These are phyloP conservation scores for Plecturocebus donacophilus DNA, from an alignment of 2,113 vertebrate genomes.

Conservation along the genomic window DNA sequence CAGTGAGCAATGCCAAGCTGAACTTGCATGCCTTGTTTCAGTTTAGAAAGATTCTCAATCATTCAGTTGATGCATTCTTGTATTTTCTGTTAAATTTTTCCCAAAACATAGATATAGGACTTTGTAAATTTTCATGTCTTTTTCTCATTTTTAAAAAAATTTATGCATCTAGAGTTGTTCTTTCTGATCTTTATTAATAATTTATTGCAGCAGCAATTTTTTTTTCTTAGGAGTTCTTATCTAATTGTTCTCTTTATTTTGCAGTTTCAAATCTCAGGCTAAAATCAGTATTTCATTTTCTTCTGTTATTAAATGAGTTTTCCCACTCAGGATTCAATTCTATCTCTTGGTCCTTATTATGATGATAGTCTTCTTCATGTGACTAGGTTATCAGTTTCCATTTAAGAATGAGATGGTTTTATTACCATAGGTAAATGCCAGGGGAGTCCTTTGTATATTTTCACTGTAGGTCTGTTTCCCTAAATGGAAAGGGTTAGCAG, in stretches of 20 bases:
- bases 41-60: background rate
- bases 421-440: background rate
- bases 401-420: background rate
- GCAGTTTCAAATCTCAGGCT: background rate
- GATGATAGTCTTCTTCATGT: background rate
- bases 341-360: background rate
- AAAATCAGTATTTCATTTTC: background rate
- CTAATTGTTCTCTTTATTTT: background rate
- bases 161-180: background rate
- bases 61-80: background rate
- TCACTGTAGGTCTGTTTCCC: background rate
- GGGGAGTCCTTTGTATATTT: background rate
- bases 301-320: background rate
- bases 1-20: background rate
- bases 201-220: background rate
- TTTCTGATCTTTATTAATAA: background rate
- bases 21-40: background rate
- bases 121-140: background rate
- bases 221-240: background rate
- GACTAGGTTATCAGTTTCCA: background rate
- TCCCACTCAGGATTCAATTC: background rate
- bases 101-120: background rate
- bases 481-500: background rate
- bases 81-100: background rate
- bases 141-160: background rate